Evolutionary conservation across 1,140 invertebrate genomes (phyloP).

Genomic region (Drosophila kepulauana): DNA sequence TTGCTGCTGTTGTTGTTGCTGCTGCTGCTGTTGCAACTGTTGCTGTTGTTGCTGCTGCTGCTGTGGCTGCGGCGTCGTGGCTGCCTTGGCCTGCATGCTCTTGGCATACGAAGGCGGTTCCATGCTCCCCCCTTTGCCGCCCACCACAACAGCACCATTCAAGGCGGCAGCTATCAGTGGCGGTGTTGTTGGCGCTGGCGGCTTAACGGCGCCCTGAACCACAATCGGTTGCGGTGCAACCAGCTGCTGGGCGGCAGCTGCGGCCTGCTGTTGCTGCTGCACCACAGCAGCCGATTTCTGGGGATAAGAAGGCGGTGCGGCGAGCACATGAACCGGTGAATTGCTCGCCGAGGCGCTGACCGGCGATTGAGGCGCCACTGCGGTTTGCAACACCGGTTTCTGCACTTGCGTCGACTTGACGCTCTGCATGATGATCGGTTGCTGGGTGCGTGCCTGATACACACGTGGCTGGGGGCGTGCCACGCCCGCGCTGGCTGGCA

Average conservation of each 20-base stretch:
- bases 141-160: slow-evolving; percentile 66
- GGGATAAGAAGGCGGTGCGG: slow-evolving; percentile 92
- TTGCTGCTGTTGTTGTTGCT: slow-evolving; percentile 76
- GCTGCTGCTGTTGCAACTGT: slow-evolving; percentile 66
- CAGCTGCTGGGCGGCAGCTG: slow-evolving; percentile 78
- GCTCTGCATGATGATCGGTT: slow-evolving; percentile 97
- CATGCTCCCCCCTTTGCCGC: slow-evolving; percentile 89
- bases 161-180: slow-evolving; percentile 84
- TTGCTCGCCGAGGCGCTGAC: slow-evolving; percentile 85
- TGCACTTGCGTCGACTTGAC: slow-evolving; percentile 97
- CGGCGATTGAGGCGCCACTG: slow-evolving; percentile 94
- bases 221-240: slow-evolving; percentile 52
- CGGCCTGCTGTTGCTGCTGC: slow-evolving; percentile 87
- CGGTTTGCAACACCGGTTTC: slow-evolving; percentile 96
- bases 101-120: slow-evolving; percentile 96
- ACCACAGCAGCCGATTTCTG: slow-evolving; percentile 78
- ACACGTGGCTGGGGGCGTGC: slow-evolving; percentile 90
- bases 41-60: slow-evolving; percentile 84
- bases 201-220: slow-evolving; percentile 63
- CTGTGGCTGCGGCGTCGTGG: slow-evolving; percentile 86
- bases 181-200: slow-evolving; percentile 87
- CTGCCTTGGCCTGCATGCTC: slow-evolving; percentile 94
- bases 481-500: slow-evolving; percentile 86
- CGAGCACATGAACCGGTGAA: slow-evolving; percentile 86
- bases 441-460: slow-evolving; percentile 91